These are phyloP conservation scores for Spongilla lacustris DNA, from an alignment of 37 sponge, comb jelly and placozoan species.

Conservation along the genomic window DNA sequence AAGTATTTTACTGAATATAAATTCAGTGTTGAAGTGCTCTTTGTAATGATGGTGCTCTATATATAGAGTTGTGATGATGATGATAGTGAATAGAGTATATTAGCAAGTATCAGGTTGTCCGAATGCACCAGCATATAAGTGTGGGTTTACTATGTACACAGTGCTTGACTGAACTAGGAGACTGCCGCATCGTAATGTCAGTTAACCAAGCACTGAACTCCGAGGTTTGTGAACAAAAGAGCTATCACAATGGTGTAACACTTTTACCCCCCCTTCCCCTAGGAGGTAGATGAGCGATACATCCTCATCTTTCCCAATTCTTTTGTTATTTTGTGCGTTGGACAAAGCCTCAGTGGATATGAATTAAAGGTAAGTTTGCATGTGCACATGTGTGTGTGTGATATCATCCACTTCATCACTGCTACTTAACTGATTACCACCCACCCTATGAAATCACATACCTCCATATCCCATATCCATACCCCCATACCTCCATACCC, in stretches of 20 bases:
- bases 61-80: no score
- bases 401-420: not conserved
- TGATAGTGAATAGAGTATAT: no score
- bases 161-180: conserved; percentile 77
- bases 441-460: not conserved
- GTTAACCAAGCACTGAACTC: conserved; percentile 59
- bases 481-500: not conserved
- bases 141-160: conserved; percentile 1
- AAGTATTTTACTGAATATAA: no score
- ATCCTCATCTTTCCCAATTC: conserved; percentile 73
- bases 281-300: conserved; percentile 79
- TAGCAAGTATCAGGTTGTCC: no score
- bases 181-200: conserved; percentile 60
- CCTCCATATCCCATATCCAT: not conserved
- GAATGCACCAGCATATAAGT: no score
- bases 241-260: not conserved
- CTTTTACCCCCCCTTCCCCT: not conserved
- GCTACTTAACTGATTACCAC: not conserved
- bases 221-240: conserved; percentile 46
- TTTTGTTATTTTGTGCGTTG: conserved; percentile 77
- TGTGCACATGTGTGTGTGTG: conserved; percentile 1
- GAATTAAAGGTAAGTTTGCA: conserved; percentile 65
- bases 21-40: no score
- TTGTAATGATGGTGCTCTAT: no score
- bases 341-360: conserved; percentile 87